Base-by-base conservation (phyloP, 2,113 vertebrate genomes). In the Cyphomyrus plagiostoma region DNA sequence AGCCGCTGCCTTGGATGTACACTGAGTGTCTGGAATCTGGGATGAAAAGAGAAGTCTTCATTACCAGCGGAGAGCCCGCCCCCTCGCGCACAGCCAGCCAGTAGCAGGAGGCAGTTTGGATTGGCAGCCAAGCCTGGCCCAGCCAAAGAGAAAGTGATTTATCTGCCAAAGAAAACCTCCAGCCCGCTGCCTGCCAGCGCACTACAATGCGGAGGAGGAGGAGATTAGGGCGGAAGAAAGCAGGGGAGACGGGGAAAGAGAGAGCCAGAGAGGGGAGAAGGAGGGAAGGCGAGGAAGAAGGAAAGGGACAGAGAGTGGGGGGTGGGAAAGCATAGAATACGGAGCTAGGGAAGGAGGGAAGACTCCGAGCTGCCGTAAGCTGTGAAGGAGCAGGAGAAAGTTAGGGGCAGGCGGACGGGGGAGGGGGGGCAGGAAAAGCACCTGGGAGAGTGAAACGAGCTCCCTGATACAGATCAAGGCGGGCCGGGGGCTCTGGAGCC, bases 41-140 rank as follows among this genome's bases (percentile, higher is more conserved):
- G 95, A 97, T 96, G 96, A 97, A 97, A 97, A 97, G 96, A 97
- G 95, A 97, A 97, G 95, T 96, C 96, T 97, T 97, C 97, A 97
- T 97, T 96, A 96, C 96, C 96, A 97, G 95, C 96, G 95, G 92
- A 94, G 96, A 94, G 95, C 96, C 93, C 95, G 94, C 96, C 97
- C 96, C 95, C 96, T 95, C 95, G 92, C 92, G 89, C 92, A 94
- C 91, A 93, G 93, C 91, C 95, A 97, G 97, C 96, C 97, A 98
- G 97, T 97, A 97, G 97, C 97, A 93, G 93, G 92, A 95, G 94
- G 92, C 93, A 96, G 93, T 90, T 90, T 92, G 92, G 92, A 56
- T 80, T 89, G 87, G 90, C 91, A 94, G 93, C 88, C 91, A 91
- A 95, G 94, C 93, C 94, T 90, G 95, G 95, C 95, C 94, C 94